Evolutionary conservation across 2,888 invertebrate species (phyloP).

Genomic region (Mycogona germanica): DNA sequence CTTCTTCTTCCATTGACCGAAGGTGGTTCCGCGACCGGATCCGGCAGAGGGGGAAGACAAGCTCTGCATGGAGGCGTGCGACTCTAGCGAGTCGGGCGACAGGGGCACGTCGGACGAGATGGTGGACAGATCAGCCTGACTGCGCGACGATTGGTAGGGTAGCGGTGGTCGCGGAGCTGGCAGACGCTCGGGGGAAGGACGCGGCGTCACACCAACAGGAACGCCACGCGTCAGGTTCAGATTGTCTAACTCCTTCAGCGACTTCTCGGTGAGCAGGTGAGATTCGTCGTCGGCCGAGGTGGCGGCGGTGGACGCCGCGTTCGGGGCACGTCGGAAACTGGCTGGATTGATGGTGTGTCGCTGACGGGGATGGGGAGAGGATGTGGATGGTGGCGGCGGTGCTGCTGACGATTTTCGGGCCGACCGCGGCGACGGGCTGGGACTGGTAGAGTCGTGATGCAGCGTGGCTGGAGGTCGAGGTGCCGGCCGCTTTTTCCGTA

Average conservation of each 20-base stretch:
- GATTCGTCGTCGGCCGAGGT: not conserved
- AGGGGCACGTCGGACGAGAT: not conserved
- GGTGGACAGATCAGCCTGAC: too few relatives aligned
- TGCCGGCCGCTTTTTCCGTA: conserved; percentile 30
- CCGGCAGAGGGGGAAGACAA: not conserved
- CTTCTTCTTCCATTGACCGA: conserved; percentile 56
- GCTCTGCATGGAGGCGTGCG: not conserved
- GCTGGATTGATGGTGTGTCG: too few relatives aligned
- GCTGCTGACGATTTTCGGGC: conserved; percentile 7
- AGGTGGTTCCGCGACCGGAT: conserved; percentile 30
- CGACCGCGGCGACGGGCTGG: conserved; percentile 9
- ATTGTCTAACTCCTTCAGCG: conserved; percentile 19
- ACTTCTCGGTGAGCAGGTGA: conserved; percentile 9
- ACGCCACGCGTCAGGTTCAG: conserved; percentile 4
- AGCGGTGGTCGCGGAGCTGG: not conserved
- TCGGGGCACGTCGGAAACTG: too few relatives aligned
- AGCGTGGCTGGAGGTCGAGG: conserved; percentile 32
- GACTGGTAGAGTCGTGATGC: conserved; percentile 21
- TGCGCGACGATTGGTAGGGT: too few relatives aligned
- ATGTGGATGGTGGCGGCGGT: conserved; percentile 9
- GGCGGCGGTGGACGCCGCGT: too few relatives aligned
- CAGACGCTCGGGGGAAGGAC: not conserved
- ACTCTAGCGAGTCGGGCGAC: not conserved
- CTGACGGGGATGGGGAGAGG: too few relatives aligned
- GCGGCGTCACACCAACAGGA: too few relatives aligned